Evolutionary conservation across 2,888 invertebrate species (phyloP).

Genomic region (Orthonevra nobilis): DNA sequence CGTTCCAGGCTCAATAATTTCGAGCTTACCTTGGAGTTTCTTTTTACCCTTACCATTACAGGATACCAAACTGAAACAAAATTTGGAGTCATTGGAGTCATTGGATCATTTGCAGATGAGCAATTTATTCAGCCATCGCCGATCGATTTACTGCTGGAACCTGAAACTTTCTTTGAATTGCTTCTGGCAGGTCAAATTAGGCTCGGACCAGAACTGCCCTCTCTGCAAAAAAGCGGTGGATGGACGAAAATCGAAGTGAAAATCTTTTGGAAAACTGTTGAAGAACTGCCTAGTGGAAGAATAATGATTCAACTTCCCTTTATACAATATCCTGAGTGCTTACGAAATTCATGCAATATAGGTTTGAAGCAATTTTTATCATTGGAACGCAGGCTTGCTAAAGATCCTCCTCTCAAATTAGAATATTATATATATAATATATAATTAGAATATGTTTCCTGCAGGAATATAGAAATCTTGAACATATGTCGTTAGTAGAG

Average conservation of each 20-base stretch:
- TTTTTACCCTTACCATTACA: constrained; percentile 14
- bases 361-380: constrained; percentile 27
- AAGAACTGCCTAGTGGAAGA: not conserved
- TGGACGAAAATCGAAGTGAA: not conserved
- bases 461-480: too few relatives aligned
- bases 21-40: constrained; percentile 4
- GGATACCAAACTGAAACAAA: constrained; percentile 11
- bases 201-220: not conserved
- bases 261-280: not conserved
- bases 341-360: not conserved
- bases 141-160: too few relatives aligned
- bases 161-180: constrained; percentile 14
- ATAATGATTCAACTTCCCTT: not conserved
- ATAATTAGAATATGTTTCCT: too few relatives aligned
- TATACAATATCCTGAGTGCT: not conserved
- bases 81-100: constrained; percentile 2
- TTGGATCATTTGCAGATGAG: constrained; percentile 19
- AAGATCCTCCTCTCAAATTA: constrained; percentile 18
- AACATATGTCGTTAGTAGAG: too few relatives aligned
- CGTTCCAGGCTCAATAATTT: constrained; percentile 5
- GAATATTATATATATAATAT: too few relatives aligned
- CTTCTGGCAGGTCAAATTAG: constrained; percentile 2
- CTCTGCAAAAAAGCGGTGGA: constrained; percentile 13
- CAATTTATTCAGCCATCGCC: too few relatives aligned
- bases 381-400: constrained; percentile 42